Conservation (phyloP, 1,140 invertebrate species). For the Linepithema humile region DNA sequence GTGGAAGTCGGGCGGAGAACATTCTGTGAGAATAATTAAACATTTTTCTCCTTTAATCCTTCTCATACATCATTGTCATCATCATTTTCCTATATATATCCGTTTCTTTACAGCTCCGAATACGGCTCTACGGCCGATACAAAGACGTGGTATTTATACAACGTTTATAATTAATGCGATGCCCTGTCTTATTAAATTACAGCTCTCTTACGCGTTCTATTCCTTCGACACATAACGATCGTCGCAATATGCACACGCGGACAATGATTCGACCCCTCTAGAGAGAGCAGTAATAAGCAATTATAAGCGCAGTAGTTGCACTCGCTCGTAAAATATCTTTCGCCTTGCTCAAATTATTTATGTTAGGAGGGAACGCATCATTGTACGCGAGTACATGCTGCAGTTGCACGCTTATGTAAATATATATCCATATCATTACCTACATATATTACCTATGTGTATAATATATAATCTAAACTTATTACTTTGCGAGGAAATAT, state of each 20-base stretch:
- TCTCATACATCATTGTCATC: not conserved
- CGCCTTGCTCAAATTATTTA: not conserved
- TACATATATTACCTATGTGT: conserved; percentile 13
- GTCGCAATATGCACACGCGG: not conserved
- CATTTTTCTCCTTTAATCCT: conserved; percentile 3
- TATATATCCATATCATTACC: conserved; percentile 32
- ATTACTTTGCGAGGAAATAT: conserved; percentile 74
- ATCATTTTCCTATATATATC: conserved; percentile 16
- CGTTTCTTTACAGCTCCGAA: conserved; percentile 18
- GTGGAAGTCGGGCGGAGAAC: not conserved
- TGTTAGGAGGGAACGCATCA: not conserved
- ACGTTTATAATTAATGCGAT: conserved; percentile 22
- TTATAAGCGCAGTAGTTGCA: not conserved
- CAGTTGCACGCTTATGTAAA: conserved; percentile 13
- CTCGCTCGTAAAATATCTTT: not conserved
- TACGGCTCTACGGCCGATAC: not conserved
- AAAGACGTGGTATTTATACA: conserved; percentile 30
- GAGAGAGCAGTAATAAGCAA: not conserved
- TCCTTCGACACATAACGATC: not conserved
- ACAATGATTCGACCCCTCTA: conserved; percentile 3
- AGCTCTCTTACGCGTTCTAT: not conserved
- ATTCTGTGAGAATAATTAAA: conserved; percentile 29
- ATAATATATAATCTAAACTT: conserved; percentile 50
- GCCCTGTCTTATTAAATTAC: conserved; percentile 42
- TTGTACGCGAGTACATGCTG: not conserved